Percentiles rank a stretch among this genome's conserved stretches.
phyloP scores from a whole-genome alignment of 2,113 vertebrate species.

The Odocoileus hemionus region DNA sequence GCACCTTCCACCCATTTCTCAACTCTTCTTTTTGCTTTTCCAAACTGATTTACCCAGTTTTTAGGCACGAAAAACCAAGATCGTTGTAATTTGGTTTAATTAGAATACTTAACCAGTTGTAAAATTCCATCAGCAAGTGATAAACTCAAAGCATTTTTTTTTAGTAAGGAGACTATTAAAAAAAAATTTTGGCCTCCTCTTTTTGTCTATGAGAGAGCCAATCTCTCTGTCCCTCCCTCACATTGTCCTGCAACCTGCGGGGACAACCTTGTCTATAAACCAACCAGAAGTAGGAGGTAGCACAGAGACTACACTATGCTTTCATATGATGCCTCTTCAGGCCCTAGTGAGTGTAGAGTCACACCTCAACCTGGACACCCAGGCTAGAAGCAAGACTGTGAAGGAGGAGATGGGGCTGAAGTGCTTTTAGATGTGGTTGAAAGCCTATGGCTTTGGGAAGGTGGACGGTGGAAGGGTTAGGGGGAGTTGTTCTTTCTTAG shows the following conservation, averaged over 20 bases:
- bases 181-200: neutral
- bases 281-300: neutral
- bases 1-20: neutral
- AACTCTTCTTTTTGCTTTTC: neutral
- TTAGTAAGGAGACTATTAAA: neutral
- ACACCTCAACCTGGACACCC: conserved; percentile 63
- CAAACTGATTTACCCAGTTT: neutral
- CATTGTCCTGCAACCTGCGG: neutral
- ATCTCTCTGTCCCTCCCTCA: neutral
- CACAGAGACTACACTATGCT: conserved; percentile 56
- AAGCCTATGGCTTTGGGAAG: rapidly evolving
- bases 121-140: neutral
- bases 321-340: conserved; percentile 70
- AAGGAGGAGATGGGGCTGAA: neutral
- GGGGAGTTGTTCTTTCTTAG: neutral
- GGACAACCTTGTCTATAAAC: neutral
- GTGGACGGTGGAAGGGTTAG: neutral
- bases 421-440: neutral
- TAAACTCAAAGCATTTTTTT: neutral
- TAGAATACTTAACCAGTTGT: neutral
- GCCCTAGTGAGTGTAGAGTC: conserved; percentile 78
- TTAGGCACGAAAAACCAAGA: neutral
- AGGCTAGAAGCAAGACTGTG: conserved; percentile 19
- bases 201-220: neutral
- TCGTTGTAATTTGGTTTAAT: neutral